Conservation (phyloP, 2,888 invertebrate genomes). For the Netelia melanura region DNA sequence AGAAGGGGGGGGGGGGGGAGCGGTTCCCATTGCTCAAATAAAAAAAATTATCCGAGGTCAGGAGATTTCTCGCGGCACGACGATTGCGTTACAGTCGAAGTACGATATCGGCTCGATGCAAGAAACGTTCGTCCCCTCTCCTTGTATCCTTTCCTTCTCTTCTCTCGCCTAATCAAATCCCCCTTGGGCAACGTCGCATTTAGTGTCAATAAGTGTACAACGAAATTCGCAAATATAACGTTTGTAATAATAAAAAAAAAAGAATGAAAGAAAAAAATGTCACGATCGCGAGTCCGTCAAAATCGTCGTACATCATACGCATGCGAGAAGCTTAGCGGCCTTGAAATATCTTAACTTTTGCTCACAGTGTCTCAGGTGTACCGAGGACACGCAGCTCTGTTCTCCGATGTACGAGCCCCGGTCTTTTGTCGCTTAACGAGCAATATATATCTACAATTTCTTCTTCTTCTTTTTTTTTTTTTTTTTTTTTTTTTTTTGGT, state of each 20-base stretch:
- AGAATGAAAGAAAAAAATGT: neutral
- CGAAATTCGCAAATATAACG: slow-evolving; percentile 61
- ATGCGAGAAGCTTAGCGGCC: slow-evolving; percentile 56
- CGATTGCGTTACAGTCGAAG: slow-evolving; percentile 51
- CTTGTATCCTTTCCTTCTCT: neutral
- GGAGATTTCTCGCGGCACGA: slow-evolving; percentile 59
- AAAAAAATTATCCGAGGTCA: slow-evolving; percentile 70
- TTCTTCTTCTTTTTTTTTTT: too few relatives aligned
- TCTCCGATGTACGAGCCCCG: neutral
- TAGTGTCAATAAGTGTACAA: slow-evolving; percentile 58
- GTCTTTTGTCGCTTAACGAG: slow-evolving; percentile 28
- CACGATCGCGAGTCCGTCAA: slow-evolving; percentile 54
- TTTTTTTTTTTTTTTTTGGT: neutral
- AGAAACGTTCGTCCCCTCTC: slow-evolving; percentile 17
- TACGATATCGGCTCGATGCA: slow-evolving; percentile 41
- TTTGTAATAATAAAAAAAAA: slow-evolving; percentile 12
- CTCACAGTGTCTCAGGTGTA: slow-evolving; percentile 56
- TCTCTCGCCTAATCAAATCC: slow-evolving; percentile 13
- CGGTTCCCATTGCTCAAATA: slow-evolving; percentile 35
- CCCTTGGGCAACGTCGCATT: neutral
- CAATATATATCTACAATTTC: neutral
- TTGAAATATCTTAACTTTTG: slow-evolving; percentile 51
- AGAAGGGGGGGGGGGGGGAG: neutral
- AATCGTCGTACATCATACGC: slow-evolving; percentile 58
- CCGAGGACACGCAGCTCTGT: neutral